Evolutionary conservation across 92 coral and sea anemone genomes (phyloP).

Genomic region (Phymanthus crucifer): DNA sequence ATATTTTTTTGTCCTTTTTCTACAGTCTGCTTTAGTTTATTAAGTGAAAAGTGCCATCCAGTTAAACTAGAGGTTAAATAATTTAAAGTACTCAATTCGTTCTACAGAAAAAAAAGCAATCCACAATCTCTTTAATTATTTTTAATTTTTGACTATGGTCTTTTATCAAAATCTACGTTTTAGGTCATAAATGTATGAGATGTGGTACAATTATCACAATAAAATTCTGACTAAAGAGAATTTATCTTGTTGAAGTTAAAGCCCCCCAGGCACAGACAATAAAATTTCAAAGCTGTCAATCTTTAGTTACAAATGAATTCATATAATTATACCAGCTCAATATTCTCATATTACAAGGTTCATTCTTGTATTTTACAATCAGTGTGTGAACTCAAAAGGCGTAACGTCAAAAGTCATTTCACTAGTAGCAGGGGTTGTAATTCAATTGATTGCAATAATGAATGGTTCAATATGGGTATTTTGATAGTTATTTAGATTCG

Average conservation of each 20-base stretch:
- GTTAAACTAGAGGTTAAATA: too few species aligned
- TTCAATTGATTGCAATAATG: background rate
- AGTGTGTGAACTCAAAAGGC: background rate
- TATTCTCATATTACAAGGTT: constrained; percentile 3
- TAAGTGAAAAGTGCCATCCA: too few species aligned
- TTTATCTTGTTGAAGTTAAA: background rate
- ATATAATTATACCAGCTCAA: background rate
- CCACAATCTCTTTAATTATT: background rate
- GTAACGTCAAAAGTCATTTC: background rate
- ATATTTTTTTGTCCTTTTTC: too few species aligned
- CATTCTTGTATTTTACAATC: background rate
- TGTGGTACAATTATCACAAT: background rate
- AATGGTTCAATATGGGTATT: background rate
- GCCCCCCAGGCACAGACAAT: background rate
- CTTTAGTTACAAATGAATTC: constrained; percentile 27
- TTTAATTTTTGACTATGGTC: background rate
- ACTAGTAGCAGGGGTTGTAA: background rate
- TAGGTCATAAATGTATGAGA: background rate
- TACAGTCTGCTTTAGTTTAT: too few species aligned
- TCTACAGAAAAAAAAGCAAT: background rate
- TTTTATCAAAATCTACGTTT: background rate
- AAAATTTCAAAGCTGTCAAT: background rate
- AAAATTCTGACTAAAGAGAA: background rate
- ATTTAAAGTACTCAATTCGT: background rate
- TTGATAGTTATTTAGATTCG: background rate